Percentiles rank a stretch among this genome's conserved stretches.
Conservation (phyloP, 37 sponge, comb jelly and placozoan species). For the Diacarnus erythraeanus region DNA sequence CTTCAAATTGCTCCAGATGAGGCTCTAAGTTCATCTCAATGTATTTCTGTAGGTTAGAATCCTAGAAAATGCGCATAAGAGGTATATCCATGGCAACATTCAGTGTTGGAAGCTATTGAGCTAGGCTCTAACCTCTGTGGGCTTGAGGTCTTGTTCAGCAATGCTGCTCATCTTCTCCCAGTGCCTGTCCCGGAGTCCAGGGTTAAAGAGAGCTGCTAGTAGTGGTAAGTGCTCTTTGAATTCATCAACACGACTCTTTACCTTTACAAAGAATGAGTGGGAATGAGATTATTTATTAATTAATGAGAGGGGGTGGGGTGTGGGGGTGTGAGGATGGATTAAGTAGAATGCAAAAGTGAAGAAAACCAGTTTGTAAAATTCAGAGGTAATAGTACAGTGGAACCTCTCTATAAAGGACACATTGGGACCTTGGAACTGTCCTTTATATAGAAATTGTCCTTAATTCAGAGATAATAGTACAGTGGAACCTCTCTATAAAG, state of each 20-base stretch:
- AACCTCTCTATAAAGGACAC: background rate
- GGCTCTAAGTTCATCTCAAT: slow-evolving; percentile 94
- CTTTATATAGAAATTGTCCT: too few species aligned
- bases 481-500: too few species aligned
- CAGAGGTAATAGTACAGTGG: too few species aligned
- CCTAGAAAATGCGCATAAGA: slow-evolving; percentile 32
- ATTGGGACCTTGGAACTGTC: background rate
- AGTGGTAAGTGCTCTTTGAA: slow-evolving; percentile 95
- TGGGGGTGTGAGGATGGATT: background rate
- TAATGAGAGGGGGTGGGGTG: background rate
- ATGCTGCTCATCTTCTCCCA: slow-evolving; percentile 95
- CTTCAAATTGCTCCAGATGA: slow-evolving; percentile 96
- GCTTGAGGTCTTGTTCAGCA: slow-evolving; percentile 85
- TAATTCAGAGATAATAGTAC: too few species aligned
- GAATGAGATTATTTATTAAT: background rate
- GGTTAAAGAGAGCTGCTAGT: slow-evolving; percentile 93
- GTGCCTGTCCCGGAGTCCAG: slow-evolving; percentile 95
- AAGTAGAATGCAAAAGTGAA: too few species aligned
- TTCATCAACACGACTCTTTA: slow-evolving; percentile 86
- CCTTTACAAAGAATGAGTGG: slow-evolving; percentile 25
- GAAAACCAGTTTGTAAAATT: too few species aligned
- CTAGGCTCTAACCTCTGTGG: too few species aligned
- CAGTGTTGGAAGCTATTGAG: too few species aligned
- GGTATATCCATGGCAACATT: background rate
- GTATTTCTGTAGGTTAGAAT: slow-evolving; percentile 80